Base-by-base conservation (phyloP, 2,888 invertebrate species). In the Erynnis tages region DNA sequence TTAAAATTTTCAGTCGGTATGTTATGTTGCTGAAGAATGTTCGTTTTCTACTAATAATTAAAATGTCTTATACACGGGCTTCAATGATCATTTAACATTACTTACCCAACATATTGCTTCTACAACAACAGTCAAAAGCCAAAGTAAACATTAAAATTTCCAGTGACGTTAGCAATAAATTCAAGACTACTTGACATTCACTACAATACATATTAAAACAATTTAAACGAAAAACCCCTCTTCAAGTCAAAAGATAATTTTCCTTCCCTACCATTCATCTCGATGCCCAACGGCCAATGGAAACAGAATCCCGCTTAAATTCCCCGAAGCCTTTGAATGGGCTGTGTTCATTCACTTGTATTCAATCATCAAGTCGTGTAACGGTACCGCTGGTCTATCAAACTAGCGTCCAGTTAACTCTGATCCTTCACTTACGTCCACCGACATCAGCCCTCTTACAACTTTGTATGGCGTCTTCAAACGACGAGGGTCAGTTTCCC, bases 351-450 rank as follows among this genome's bases (percentile, higher is more conserved):
- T 83, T 86, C 84, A 86, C 73, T 75, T 63, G 52, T 52, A 73
- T 67, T 70, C 81, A 74, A 80, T 82, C 77, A 82, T 73, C 75
- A 67, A 57, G 59, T 45, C 55, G 47, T 54, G 63, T 85, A 86
- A 86, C 86, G 83, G 86, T 83, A 76, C 59, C 59, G 61, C 67
- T 76, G 73, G 78, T 82, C 85, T 82, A 83, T 82, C 82, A 78
- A 70, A 59, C 57, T 54, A 34, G 43, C 55, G 54, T 48, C 67
- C 67, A 67, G 8, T 5, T 2, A 6, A 7, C 1, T 14, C n/a
- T 1, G 67, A 57, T 13, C 67, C 35, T 14, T 49, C 49, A 45
- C 53, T 34, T 32, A 11, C 53, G 38, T 19, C 21, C 35, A 46
- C 25, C 7, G 21, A 19, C 55, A 56, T 49, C 49, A 34, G 35